Conservation (phyloP, 1,140 invertebrate genomes). For the Tetraneura akinire region DNA sequence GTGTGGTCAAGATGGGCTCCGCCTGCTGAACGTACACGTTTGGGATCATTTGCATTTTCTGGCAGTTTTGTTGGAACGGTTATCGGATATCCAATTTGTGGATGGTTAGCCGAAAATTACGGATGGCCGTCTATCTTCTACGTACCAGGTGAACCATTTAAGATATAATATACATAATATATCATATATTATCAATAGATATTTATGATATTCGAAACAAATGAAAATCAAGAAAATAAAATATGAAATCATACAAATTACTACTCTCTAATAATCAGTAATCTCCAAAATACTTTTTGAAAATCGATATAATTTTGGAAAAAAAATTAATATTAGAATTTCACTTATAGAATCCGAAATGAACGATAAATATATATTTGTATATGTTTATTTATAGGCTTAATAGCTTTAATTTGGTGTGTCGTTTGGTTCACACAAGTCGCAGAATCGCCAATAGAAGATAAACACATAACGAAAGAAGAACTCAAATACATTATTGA, state of each 20-base stretch:
- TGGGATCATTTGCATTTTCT: conserved; percentile 78
- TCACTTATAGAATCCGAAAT: too few species aligned
- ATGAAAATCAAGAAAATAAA: too few species aligned
- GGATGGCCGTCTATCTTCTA: conserved; percentile 90
- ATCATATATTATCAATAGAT: too few species aligned
- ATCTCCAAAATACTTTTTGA: too few species aligned
- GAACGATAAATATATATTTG: too few species aligned
- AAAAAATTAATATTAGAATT: too few species aligned
- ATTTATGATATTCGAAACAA: too few species aligned
- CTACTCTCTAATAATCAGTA: too few species aligned
- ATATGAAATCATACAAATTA: too few species aligned
- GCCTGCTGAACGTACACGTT: conserved; percentile 74
- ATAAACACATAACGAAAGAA: conserved; percentile 68
- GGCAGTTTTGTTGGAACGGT: conserved; percentile 83
- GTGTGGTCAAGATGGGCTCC: conserved; percentile 77
- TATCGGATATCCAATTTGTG: conserved; percentile 75
- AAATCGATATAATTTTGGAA: too few species aligned
- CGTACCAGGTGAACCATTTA: conserved; percentile 84
- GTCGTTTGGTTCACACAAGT: conserved; percentile 71
- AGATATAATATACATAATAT: background rate
- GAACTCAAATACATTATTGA: conserved; percentile 78
- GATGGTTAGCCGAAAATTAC: conserved; percentile 69
- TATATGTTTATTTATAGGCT: conserved; percentile 58
- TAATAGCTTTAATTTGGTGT: conserved; percentile 72
- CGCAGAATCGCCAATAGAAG: conserved; percentile 74